Evolutionary conservation across 2,888 invertebrate genomes (phyloP), one percentile per base, ranked within the genome.

Genomic region (Callinectes sapidus): DNA sequence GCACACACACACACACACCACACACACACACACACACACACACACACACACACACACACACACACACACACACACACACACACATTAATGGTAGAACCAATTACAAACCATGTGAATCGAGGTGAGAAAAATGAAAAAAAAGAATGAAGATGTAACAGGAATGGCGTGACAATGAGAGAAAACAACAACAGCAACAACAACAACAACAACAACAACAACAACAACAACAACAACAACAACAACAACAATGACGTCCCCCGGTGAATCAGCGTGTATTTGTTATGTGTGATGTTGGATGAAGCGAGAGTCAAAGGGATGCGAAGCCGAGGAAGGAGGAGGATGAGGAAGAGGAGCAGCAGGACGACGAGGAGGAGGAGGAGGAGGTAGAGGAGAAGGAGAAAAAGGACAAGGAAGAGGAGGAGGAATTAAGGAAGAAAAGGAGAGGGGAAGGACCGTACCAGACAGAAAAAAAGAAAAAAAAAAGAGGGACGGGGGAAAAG

Each of bases 391-490:
- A 77, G n/a, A 2, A 54, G 81, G 42, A 39, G n/a, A 8, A 71
- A 8, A 54, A 88, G 91, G 90, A 77, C 42, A 28, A 28, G 90
- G 77, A 71, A 77, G 35, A 48, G 81, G 88, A 55, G 81, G 71
- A 42, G 89, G 77, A 77, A 71, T 23, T 18, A 23, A 8, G n/a
- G 16, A 81, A 42, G 81, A 81, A n/a, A 66, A 86, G 61, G 86
- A 87, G 87, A 54, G 71, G 87, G 91, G 91, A 88, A 92, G 92
- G 90, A 90, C 61, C 92, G 87, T 92, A 92, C 92, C 92, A 92
- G 92, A 92, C 92, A 90, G 48, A 48, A 48, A 48, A 48, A 48
- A 71, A 92, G n/a, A n/a, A 61, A 71, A 71, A 39, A 90, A 55
- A 81, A 87, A 90, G 32, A 28, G 54, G 85, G 89, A 81, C 85